Evolutionary conservation across 2,888 invertebrate genomes (phyloP), one percentile per base, ranked within the genome.

Genomic region (Linnaemya vulpina): DNA sequence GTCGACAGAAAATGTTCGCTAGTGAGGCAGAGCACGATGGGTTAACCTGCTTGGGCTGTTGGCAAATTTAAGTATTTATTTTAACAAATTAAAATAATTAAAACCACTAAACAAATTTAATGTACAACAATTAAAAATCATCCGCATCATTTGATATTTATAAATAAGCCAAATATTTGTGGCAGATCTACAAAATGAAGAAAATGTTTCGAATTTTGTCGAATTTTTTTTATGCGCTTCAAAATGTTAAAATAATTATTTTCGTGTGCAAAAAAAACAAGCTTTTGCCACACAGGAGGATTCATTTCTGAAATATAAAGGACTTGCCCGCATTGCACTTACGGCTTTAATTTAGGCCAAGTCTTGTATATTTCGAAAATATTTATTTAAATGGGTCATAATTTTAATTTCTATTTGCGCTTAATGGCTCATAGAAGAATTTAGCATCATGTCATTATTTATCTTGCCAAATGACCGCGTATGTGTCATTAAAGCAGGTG

Each of bases 401-500:
- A 63, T 74, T 51, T 63, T 30, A 43, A 3, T 60, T 73, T 40
- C 40, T 53, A 35, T 68, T 10, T 22, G 20, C 40, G 15, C 13
- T 43, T 76, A 30, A 17, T 15, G 30, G 35, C 20, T 58, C 53
- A 35, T 46, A 35, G 22, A 46, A 17, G 17, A 22, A 53, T 63
- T 63, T 40, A 35, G 55, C 55, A 55, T 35, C 65, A 65, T 22
- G 0, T 1, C 62, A 17, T 77, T 25, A 77, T 70, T 76, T 76
- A 58, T 51, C 49, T 68, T 49, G 60, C 60, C 68, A 77, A 60
- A 60, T 51, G 51, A 43, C 22, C 15, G 43, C 5, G 43, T 65
- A 43, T 77, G 68, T 77, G 68, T 77, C 77, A 68, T 63, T 20
- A 38, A 40, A 25, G 25, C 53, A 40, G 13, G 67, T 77, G 68